Evolutionary conservation across 2,888 invertebrate species (phyloP).

Genomic region (Erebia palarica): DNA sequence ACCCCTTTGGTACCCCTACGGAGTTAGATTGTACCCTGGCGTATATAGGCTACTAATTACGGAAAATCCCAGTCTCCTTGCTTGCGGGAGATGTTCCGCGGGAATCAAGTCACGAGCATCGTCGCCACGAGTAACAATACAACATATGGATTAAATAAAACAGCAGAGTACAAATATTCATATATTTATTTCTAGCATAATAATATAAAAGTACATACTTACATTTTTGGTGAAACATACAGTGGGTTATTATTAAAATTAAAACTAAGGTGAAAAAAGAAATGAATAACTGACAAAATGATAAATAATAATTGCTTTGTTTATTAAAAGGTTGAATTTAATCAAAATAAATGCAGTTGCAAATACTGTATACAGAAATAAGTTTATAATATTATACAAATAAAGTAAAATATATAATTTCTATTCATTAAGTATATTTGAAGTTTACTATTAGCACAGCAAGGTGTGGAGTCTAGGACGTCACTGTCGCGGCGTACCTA

Average conservation of each 20-base stretch:
- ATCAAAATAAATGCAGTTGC: conserved; percentile 19
- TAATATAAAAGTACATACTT: conserved; percentile 18
- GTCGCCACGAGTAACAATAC: not conserved
- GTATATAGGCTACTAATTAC: too few species aligned
- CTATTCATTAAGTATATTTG: not conserved
- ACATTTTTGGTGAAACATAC: conserved; percentile 19
- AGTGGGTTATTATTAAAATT: not conserved
- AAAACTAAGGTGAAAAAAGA: not conserved
- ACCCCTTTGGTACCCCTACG: too few species aligned
- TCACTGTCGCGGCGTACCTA: too few species aligned
- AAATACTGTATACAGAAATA: not conserved
- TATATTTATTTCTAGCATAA: conserved; percentile 32
- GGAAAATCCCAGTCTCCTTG: too few species aligned
- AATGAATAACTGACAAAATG: not conserved
- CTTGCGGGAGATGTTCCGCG: too few species aligned
- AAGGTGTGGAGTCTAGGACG: not conserved
- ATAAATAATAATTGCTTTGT: not conserved
- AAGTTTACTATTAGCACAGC: not conserved
- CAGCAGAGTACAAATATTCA: conserved; percentile 5
- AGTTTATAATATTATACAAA: not conserved
- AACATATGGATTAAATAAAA: conserved; percentile 21
- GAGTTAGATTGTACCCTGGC: too few species aligned
- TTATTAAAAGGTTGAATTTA: not conserved
- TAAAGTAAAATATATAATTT: not conserved
- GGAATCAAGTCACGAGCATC: too few species aligned